These are phyloP conservation scores for Tupiocoris notatus DNA, from an alignment of 2,888 invertebrate species.

Conservation along the genomic window DNA sequence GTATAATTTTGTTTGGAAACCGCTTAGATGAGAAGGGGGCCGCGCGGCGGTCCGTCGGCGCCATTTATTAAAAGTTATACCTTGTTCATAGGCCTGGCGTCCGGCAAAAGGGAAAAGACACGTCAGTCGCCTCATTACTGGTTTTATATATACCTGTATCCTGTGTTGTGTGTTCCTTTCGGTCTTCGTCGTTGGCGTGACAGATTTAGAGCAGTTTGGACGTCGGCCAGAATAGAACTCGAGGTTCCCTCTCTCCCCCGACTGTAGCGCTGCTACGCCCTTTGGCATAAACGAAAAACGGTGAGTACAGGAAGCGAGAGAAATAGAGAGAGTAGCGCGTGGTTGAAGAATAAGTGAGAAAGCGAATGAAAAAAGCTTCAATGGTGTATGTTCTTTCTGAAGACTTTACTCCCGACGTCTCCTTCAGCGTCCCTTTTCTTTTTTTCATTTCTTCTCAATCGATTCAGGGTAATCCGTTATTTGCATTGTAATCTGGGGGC, in stretches of 20 bases:
- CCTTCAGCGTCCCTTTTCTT: not conserved
- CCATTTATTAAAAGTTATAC: constrained; percentile 35
- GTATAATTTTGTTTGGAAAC: not conserved
- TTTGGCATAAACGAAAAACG: not conserved
- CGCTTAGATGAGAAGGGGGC: not conserved
- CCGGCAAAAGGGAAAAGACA: constrained; percentile 28
- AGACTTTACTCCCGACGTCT: not conserved
- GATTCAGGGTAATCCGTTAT: too few species aligned
- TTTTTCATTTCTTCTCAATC: too few species aligned
- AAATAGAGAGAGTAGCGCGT: not conserved
- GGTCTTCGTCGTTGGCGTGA: constrained; percentile 40
- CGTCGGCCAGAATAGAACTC: not conserved
- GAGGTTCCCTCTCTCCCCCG: not conserved
- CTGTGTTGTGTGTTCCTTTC: constrained; percentile 39
- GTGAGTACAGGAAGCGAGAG: too few species aligned
- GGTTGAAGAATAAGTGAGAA: not conserved
- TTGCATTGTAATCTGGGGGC: not conserved
- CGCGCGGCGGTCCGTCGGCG: not conserved
- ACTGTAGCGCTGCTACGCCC: not conserved
- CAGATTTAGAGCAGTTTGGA: constrained; percentile 45
- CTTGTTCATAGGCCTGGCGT: constrained; percentile 18
- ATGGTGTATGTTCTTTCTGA: too few species aligned
- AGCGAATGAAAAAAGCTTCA: not conserved
- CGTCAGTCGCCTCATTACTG: constrained; percentile 34
- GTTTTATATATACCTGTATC: constrained; percentile 41